Base-by-base conservation (phyloP, 2,888 invertebrate genomes). In the Amiota communis region DNA sequence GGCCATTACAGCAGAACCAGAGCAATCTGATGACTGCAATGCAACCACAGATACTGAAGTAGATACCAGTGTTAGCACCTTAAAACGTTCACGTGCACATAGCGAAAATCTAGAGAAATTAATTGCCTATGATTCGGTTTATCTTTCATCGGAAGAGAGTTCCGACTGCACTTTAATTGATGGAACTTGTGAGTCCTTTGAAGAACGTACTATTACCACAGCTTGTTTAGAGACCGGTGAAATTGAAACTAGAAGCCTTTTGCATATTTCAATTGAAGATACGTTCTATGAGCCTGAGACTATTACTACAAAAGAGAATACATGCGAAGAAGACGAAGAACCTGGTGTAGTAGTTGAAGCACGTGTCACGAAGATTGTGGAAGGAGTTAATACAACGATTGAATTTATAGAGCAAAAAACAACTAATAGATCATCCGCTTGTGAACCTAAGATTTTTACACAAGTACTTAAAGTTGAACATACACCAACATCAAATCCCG, bases 101-200 rank as follows among this genome's bases (percentile, higher is more conserved):
- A 80, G 79, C 70, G 83, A 81, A 9, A 78, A 82, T 72, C 72
- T 87, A 68, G 86, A 88, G 10, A 87, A 87, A 59, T 82, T 89
- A 0, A 89, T 90, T 64, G 88, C 90, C 53, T 90, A 90, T 76
- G 90, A 90, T 79, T 89, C 90, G 49, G 89, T 90, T 4, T 90
- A 90, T 75, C 76, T 90, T 1, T 90, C 90, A 1, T 90, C 90
- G 0, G 90, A 90, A 72, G 89, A 89, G 10, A 87, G 90, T 70
- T 88, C 89, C 9, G 89, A 88, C 70, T 83, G 88, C 11, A 90
- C 88, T 0, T 57, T 89, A 4, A 84, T 86, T 3, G 87, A 88
- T 36, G 85, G 86, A 17, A 82, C 76, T 13, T 81, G 81, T 13
- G 84, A 86, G 47, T 82, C 81, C 46, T 84, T 81, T 3, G 84